Percentiles rank a stretch among this genome's conserved stretches.
These are phyloP conservation scores for Cyphomyrmex costatus DNA, from an alignment of 1,140 invertebrate species.

Conservation along the genomic window DNA sequence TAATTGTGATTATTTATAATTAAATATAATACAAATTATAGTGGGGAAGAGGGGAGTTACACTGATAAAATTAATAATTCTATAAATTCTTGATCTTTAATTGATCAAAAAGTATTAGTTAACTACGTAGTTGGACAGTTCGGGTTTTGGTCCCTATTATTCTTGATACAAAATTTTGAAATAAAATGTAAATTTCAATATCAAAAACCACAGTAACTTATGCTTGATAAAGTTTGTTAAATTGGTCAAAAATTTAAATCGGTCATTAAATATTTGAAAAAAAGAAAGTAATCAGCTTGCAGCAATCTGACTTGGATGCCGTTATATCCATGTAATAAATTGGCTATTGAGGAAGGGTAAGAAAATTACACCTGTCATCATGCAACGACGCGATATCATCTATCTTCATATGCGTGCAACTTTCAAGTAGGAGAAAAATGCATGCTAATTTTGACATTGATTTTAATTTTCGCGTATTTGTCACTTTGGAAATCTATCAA, in stretches of 20 bases:
- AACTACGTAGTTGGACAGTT: too few species aligned
- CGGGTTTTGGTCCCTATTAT: too few species aligned
- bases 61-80: background rate
- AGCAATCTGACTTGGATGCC: background rate
- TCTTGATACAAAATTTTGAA: too few species aligned
- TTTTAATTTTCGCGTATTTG: conserved; percentile 42
- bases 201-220: too few species aligned
- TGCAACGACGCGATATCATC: conserved; percentile 5
- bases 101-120: too few species aligned
- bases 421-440: background rate
- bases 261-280: too few species aligned
- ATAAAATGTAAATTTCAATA: too few species aligned
- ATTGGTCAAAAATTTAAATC: too few species aligned
- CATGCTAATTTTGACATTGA: conserved; percentile 14
- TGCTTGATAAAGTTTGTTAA: too few species aligned
- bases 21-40: background rate
- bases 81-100: too few species aligned
- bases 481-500: conserved; percentile 10
- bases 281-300: background rate
- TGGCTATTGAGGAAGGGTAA: background rate
- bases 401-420: background rate
- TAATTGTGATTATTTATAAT: background rate
- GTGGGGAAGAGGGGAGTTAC: too few species aligned
- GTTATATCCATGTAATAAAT: conserved; percentile 33
- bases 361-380: conserved; percentile 36